phyloP scores from a whole-genome alignment of 2,113 vertebrate species.

The Sander lucioperca region DNA sequence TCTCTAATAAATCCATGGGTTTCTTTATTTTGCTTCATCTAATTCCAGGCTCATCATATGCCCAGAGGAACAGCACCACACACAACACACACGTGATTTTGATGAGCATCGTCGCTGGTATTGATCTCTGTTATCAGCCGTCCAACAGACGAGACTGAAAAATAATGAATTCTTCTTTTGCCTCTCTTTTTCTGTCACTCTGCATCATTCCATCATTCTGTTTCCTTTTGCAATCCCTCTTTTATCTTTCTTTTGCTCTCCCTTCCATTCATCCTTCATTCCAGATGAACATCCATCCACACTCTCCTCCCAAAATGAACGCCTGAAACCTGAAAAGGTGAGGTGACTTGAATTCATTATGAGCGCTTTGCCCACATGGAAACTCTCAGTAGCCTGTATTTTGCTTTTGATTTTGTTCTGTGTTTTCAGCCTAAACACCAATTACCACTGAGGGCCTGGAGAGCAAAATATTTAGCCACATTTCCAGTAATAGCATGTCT shows the following conservation, averaged over 20 bases:
- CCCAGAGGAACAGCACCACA: conserved; percentile 19
- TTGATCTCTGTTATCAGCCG: conserved; percentile 76
- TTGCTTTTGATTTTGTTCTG: conserved; percentile 6
- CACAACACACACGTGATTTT: neutral
- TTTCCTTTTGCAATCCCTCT: conserved; percentile 21
- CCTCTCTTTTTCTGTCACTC: conserved; percentile 36
- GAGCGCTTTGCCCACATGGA: conserved; percentile 12
- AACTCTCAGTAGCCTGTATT: conserved; percentile 19
- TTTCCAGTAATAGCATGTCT: conserved; percentile 42
- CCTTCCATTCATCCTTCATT: conserved; percentile 15
- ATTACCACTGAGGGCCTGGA: conserved; percentile 21
- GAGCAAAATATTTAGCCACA: conserved; percentile 32
- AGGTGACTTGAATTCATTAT: conserved; percentile 20
- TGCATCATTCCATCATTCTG: conserved; percentile 23
- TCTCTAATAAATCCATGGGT: neutral
- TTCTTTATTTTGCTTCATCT: conserved; percentile 25
- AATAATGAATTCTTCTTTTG: conserved; percentile 54
- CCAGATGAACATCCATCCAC: conserved; percentile 23
- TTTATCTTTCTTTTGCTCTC: conserved; percentile 32
- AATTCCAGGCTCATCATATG: conserved; percentile 31
- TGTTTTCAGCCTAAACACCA: conserved; percentile 51
- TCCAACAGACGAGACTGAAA: conserved; percentile 57
- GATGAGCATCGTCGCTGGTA: conserved; percentile 63
- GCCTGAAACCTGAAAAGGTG: neutral
- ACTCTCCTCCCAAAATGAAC: conserved; percentile 1